Conservation (phyloP, 2,888 invertebrate genomes). For the Chirona hameri region DNA sequence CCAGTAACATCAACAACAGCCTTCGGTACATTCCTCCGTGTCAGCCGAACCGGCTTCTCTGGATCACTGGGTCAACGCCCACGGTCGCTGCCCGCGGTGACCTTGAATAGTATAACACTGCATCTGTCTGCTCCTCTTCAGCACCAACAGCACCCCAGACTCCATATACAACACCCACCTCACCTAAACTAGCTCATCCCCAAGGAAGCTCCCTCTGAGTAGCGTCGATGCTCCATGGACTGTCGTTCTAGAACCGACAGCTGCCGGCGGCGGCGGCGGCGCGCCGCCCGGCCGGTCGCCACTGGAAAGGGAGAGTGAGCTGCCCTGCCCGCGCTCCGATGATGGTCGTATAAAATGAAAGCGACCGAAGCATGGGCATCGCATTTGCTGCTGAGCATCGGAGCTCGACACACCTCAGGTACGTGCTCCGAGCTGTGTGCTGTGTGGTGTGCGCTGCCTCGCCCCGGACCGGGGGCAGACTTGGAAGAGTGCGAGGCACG, state of each 20-base stretch:
- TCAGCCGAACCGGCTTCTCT: no score
- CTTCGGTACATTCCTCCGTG: no score
- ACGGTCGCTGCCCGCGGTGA: no score
- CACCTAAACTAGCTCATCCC: no score
- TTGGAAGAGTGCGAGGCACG: neutral
- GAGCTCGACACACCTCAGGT: neutral
- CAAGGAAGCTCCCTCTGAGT: no score
- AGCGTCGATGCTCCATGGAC: no score
- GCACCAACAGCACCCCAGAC: no score
- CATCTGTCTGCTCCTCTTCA: no score
- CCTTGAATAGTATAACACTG: no score
- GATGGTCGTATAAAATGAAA: slow-evolving; percentile 24
- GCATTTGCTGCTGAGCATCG: neutral
- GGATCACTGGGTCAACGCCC: no score
- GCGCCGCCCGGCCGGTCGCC: neutral
- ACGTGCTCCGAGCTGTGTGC: neutral
- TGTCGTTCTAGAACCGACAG: neutral
- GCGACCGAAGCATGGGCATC: neutral
- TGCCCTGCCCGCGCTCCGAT: neutral
- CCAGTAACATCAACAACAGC: no score
- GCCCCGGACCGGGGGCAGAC: neutral
- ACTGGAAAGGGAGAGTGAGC: slow-evolving; percentile 10
- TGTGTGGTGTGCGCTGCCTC: neutral
- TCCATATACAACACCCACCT: no score
- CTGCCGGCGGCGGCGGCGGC: neutral